A percentile compares a stretch with the other conserved stretches of the same genome.
phyloP scores from a whole-genome alignment of 2,888 invertebrate genomes.

The Drosophila hawaiiensis region DNA sequence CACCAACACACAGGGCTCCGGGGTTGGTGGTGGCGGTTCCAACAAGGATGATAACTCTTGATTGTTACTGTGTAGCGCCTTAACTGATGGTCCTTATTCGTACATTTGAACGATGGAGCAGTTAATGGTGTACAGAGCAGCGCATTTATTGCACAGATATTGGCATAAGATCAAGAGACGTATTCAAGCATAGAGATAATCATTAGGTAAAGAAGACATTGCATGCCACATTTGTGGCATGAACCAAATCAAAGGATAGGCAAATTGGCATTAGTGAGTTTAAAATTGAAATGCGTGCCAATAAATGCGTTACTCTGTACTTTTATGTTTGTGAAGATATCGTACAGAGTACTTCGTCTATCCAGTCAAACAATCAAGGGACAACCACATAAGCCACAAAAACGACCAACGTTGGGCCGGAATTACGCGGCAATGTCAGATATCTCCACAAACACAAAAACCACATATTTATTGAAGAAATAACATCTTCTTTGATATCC shows the following conservation, averaged over 20 bases:
- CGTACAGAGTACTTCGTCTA: constrained; percentile 32
- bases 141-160: constrained; percentile 83
- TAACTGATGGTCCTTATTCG: constrained; percentile 97
- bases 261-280: constrained; percentile 46
- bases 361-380: constrained; percentile 75
- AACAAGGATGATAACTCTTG: constrained; percentile 98
- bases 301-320: constrained; percentile 82
- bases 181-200: constrained; percentile 25
- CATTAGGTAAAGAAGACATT: constrained; percentile 1
- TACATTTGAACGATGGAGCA: constrained; percentile 86
- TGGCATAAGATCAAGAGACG: constrained; percentile 63
- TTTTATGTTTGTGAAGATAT: constrained; percentile 82
- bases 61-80: constrained; percentile 99
- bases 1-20: constrained; percentile 87
- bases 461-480: constrained; percentile 55
- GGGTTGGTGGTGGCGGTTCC: constrained; percentile 88
- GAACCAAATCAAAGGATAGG: constrained; percentile 30
- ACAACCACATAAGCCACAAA: constrained; percentile 33
- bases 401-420: constrained; percentile 20
- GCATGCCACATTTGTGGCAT: not conserved
- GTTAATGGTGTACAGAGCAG: constrained; percentile 84
- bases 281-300: constrained; percentile 30
- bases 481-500: constrained; percentile 64
- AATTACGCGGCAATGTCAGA: constrained; percentile 32
- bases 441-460: constrained; percentile 77